Conservation (phyloP, 1,140 invertebrate species). For the Goniozus legneri region DNA sequence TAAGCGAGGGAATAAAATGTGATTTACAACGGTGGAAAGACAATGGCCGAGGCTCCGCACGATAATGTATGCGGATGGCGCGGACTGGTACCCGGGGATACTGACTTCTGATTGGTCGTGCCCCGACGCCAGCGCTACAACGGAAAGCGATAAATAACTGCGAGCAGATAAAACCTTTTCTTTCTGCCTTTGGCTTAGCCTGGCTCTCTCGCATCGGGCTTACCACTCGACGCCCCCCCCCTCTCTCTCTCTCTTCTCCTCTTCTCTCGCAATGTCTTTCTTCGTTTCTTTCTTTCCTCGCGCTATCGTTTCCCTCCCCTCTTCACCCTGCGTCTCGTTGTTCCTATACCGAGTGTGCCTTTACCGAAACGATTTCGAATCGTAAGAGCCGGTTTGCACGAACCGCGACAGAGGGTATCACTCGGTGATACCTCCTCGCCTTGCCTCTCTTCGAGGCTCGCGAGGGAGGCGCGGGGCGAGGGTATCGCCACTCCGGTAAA, state of each 20-base stretch:
- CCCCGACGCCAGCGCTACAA: constrained; percentile 51
- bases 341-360: constrained; percentile 11
- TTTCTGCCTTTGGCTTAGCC: constrained; percentile 41
- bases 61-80: constrained; percentile 56
- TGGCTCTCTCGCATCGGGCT: constrained; percentile 31
- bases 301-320: constrained; percentile 1
- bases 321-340: not conserved
- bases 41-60: constrained; percentile 52
- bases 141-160: constrained; percentile 56
- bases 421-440: constrained; percentile 10
- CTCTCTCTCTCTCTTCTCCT: constrained; percentile 21
- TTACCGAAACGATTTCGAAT: constrained; percentile 24
- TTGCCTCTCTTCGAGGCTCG: no score
- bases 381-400: constrained; percentile 25
- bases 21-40: constrained; percentile 55
- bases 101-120: constrained; percentile 53
- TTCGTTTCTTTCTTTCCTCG: not conserved
- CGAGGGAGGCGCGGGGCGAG: no score
- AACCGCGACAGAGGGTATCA: constrained; percentile 21
- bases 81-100: constrained; percentile 52
- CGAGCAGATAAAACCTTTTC: constrained; percentile 54
- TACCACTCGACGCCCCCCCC: constrained; percentile 30
- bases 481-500: no score
- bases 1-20: constrained; percentile 55
- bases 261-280: no score